Base-by-base conservation (phyloP, 1,140 invertebrate species). In the Halotydeus destructor region DNA sequence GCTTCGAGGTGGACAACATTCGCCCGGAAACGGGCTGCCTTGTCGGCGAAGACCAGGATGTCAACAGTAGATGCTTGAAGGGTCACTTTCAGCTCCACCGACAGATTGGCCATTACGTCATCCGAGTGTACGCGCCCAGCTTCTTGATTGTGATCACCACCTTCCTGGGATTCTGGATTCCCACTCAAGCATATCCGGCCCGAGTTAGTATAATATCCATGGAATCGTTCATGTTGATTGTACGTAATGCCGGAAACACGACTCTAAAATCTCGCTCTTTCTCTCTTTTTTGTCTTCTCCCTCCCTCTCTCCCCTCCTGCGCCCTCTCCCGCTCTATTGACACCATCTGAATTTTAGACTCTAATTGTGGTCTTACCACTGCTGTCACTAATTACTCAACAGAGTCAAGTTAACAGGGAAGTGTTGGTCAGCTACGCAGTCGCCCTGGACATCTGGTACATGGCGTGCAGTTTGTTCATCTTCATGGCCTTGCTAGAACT, bases 391-490 rank as follows among this genome's bases (percentile, higher is more conserved):
- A 83, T 84, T 49, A 85, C 80, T 3, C 60, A 59, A 42, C 56
- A 57, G 55, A 80, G 80, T 1, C 50, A 55, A 25, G 30, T 39
- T 6, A 83, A 78, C 43, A 44, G 39, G 16, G 44, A 53, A 37
- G 44, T 53, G 5, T 47, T 45, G 27, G 66, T 68, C 0, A 65
- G 63, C 0, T 68, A 68, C 39, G 55, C 66, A 2, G 67, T 69
- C 51, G 66, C 65, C 9, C 57, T 68, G 40, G 63, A 67, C 49
- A 58, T 68, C 3, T 67, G 66, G 64, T 64, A 63, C 59, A 57
- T 60, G 14, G 54, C 53, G 9, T 83, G 80, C 50, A 79, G 83
- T 69, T 67, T 81, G 38, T 83, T 81, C 41, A 78, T 85, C 83
- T 84, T 47, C 54, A 72, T 75, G 2, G 75, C 78, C 4, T 60